A percentile compares a stretch with the other conserved stretches of the same genome.
Evolutionary conservation across 2,797 vertebrate species (phyloP).

Genomic region (Scolopax rusticola): DNA sequence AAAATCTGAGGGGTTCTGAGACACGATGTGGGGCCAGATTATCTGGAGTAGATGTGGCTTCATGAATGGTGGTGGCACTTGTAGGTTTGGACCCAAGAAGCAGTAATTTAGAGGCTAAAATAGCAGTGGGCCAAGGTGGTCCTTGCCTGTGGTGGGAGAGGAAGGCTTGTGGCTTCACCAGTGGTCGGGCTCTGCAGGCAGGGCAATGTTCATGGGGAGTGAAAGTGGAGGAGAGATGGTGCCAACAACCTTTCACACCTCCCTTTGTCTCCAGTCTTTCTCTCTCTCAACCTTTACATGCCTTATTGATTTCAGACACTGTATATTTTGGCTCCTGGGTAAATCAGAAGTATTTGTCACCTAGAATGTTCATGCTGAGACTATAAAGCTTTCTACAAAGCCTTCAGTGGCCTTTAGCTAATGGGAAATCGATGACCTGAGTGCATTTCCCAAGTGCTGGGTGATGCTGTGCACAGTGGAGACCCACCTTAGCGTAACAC

Average conservation of each 20-base stretch:
- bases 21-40: accelerated
- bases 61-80: background rate
- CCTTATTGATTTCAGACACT: slow-evolving; percentile 40
- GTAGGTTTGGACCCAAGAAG: background rate
- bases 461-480: background rate
- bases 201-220: accelerated
- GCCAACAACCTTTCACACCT: background rate
- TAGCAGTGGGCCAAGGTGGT: background rate
- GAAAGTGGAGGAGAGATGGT: background rate
- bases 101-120: background rate
- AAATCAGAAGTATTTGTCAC: slow-evolving; percentile 40
- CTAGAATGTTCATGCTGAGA: slow-evolving; percentile 35
- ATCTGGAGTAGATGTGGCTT: background rate
- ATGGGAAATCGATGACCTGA: slow-evolving; percentile 26
- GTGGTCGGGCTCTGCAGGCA: background rate
- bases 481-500: background rate
- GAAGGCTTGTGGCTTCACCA: background rate
- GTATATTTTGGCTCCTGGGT: background rate
- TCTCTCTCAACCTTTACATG: background rate
- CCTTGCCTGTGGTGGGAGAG: background rate
- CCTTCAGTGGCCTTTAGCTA: slow-evolving; percentile 56
- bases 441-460: background rate
- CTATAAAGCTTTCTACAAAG: slow-evolving; percentile 41
- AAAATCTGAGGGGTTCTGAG: background rate
- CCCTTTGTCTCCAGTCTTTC: background rate